Conservation (phyloP, 2,113 vertebrate species). For the Cygnus atratus region DNA sequence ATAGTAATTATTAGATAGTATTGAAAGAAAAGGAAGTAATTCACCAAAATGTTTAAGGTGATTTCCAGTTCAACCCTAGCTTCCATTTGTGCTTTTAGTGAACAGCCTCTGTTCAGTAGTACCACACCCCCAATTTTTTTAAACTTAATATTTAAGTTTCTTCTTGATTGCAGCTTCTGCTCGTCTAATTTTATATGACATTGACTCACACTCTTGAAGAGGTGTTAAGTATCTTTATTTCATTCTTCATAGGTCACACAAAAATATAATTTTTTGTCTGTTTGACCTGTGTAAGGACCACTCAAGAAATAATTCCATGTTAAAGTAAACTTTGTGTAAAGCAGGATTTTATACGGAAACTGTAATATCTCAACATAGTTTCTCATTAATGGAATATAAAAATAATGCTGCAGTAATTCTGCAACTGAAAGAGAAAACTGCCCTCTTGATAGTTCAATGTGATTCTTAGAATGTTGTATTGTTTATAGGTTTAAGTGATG, state of each 20-base stretch:
- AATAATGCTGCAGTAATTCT: conserved; percentile 28
- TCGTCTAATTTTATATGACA: not conserved
- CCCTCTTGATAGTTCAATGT: conserved; percentile 7
- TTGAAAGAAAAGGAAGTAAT: not conserved
- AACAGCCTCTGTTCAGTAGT: not conserved
- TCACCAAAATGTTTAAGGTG: not conserved
- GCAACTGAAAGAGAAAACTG: conserved; percentile 32
- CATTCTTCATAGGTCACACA: not conserved
- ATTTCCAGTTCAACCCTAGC: not conserved
- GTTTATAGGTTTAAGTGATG: conserved; percentile 52
- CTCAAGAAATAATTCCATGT: not conserved
- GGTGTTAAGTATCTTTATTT: conserved; percentile 40
- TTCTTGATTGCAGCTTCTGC: not conserved
- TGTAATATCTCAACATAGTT: not conserved
- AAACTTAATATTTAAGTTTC: not conserved
- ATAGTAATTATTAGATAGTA: not conserved
- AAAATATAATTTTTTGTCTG: not conserved
- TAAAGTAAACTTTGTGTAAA: conserved; percentile 52
- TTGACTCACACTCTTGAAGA: not conserved
- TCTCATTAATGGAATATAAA: conserved; percentile 42
- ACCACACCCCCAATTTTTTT: not conserved
- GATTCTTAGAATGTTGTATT: conserved; percentile 50
- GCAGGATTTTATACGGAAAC: not conserved
- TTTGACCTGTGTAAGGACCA: not conserved
- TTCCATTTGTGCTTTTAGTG: not conserved